These are phyloP conservation scores for Epinotia nisella DNA, from an alignment of 2,888 invertebrate species.

Conservation along the genomic window DNA sequence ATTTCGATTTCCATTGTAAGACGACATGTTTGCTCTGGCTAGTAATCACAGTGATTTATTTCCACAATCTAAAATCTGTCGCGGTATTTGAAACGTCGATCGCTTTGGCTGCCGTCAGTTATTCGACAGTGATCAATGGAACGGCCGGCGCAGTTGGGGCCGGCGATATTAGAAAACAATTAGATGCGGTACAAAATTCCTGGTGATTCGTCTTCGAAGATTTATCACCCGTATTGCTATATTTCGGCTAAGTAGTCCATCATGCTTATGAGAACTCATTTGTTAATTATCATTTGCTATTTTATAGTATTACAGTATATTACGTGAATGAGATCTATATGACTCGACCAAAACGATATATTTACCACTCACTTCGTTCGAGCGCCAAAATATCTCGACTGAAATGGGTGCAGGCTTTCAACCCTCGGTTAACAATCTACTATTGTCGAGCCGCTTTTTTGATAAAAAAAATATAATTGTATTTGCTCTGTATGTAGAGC, in stretches of 20 bases:
- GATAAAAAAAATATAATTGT: too few species aligned
- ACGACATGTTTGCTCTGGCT: slow-evolving; percentile 14
- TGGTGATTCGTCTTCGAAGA: slow-evolving; percentile 29
- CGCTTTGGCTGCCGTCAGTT: slow-evolving; percentile 25
- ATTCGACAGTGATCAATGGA: slow-evolving; percentile 42
- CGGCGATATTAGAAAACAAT: slow-evolving; percentile 31
- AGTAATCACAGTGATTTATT: slow-evolving; percentile 22
- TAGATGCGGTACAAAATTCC: slow-evolving; percentile 30
- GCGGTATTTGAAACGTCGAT: slow-evolving; percentile 36
- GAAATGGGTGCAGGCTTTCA: too few species aligned
- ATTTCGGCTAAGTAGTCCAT: background rate
- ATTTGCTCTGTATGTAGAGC: too few species aligned
- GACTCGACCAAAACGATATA: too few species aligned
- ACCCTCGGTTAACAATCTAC: too few species aligned
- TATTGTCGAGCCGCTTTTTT: too few species aligned
- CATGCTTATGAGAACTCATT: background rate
- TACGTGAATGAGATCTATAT: too few species aligned
- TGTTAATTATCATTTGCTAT: too few species aligned
- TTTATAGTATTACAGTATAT: too few species aligned
- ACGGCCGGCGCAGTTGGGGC: slow-evolving; percentile 29
- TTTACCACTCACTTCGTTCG: too few species aligned
- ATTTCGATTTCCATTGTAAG: slow-evolving; percentile 11
- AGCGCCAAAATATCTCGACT: too few species aligned
- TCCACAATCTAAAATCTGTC: slow-evolving; percentile 26
- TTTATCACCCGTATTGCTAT: slow-evolving; percentile 4